Evolutionary conservation across 2,888 invertebrate species (phyloP).

Genomic region (Frankliniella intonsa): DNA sequence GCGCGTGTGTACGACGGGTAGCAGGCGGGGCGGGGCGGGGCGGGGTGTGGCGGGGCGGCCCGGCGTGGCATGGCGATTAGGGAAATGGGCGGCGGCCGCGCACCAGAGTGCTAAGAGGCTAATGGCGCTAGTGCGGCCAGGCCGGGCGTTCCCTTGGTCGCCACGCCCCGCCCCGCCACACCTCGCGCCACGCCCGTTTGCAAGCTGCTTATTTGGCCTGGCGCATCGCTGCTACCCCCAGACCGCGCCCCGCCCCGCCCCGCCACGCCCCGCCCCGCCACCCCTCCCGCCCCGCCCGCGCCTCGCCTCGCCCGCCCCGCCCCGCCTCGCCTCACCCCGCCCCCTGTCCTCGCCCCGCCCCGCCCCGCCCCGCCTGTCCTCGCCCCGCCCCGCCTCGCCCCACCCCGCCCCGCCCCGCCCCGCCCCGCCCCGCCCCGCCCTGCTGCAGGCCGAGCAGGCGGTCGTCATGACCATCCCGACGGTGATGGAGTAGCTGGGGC

Average conservation of each 20-base stretch:
- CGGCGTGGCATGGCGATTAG: not conserved
- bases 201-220: no score
- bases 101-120: slow-evolving; percentile 5
- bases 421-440: not conserved
- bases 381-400: no score
- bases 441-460: not conserved
- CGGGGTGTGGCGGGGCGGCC: not conserved
- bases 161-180: not conserved
- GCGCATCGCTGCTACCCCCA: no score
- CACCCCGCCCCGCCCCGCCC: not conserved
- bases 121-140: not conserved
- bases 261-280: not conserved
- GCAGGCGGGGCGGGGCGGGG: not conserved
- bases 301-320: no score
- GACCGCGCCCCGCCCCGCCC: no score
- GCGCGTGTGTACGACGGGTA: not conserved
- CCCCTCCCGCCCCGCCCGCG: not conserved
- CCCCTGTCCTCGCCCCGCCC: no score
- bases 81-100: slow-evolving; percentile 7
- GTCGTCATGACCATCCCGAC: not conserved
- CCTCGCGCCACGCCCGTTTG: not conserved
- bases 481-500: not conserved
- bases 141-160: not conserved
- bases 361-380: not conserved
- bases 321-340: no score